A percentile compares a stretch with the other conserved stretches of the same genome.
These are phyloP conservation scores for Halictus rubicundus DNA, from an alignment of 1,140 invertebrate species.

Conservation along the genomic window DNA sequence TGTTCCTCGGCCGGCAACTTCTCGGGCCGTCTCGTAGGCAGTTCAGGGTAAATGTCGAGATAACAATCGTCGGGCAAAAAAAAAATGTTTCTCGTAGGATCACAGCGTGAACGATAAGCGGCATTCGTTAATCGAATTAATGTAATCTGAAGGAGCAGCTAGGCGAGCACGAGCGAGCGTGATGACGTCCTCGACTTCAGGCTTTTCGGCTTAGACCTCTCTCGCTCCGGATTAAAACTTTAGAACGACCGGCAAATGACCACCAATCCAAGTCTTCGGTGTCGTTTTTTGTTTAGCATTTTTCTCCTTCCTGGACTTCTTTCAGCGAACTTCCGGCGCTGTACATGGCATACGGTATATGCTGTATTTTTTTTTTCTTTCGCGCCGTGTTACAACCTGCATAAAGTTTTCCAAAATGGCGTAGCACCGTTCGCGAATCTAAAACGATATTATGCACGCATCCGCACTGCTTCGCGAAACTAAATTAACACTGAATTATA, in stretches of 20 bases:
- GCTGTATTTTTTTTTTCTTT: not conserved
- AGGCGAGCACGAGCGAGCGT: slow-evolving; percentile 58
- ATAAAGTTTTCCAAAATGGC: not conserved
- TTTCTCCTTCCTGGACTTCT: slow-evolving; percentile 43
- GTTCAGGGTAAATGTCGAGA: slow-evolving; percentile 1
- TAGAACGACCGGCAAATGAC: slow-evolving; percentile 43
- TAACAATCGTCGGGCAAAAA: slow-evolving; percentile 14
- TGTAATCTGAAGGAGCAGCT: slow-evolving; percentile 57
- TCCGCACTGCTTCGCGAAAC: no score
- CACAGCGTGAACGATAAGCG: slow-evolving; percentile 53
- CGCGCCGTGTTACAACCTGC: not conserved
- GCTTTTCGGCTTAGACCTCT: slow-evolving; percentile 64
- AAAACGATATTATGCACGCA: no score
- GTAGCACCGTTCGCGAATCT: no score
- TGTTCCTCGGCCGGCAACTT: not conserved
- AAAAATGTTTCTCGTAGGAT: slow-evolving; percentile 10
- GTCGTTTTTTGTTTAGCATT: slow-evolving; percentile 29
- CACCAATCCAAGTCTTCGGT: slow-evolving; percentile 33
- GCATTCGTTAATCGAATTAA: slow-evolving; percentile 67
- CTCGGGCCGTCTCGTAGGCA: not conserved
- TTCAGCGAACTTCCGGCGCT: slow-evolving; percentile 44
- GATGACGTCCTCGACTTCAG: slow-evolving; percentile 55
- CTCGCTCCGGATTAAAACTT: slow-evolving; percentile 61
- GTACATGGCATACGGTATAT: slow-evolving; percentile 6
- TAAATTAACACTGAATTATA: no score